Percentiles rank a stretch among this genome's conserved stretches.
Evolutionary conservation across 2,797 vertebrate species (phyloP).

Genomic region (Alfaro cultratus): DNA sequence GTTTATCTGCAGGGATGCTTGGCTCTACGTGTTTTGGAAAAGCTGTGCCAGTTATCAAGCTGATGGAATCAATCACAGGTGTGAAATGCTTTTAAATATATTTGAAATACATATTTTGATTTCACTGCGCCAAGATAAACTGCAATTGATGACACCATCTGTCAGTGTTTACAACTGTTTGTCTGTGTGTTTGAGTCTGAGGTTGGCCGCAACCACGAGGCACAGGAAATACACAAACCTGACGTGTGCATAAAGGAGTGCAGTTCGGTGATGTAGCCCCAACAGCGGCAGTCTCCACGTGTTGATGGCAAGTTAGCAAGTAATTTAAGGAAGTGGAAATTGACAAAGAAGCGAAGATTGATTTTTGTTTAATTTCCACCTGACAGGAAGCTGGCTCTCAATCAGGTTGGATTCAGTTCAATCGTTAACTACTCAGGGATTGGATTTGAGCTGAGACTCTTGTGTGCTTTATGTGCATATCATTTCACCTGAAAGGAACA

Average conservation of each 20-base stretch:
- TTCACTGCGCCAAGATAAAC: slow-evolving; percentile 44
- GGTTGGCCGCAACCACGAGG: slow-evolving; percentile 5
- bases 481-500: slow-evolving; percentile 40
- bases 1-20: slow-evolving; percentile 34
- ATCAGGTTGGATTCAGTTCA: slow-evolving; percentile 56
- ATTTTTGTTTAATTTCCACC: slow-evolving; percentile 72
- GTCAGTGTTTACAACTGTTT: slow-evolving; percentile 38
- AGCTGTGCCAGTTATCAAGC: slow-evolving; percentile 49
- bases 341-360: slow-evolving; percentile 70
- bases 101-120: slow-evolving; percentile 47
- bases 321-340: slow-evolving; percentile 72
- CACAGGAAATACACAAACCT: slow-evolving; percentile 34
- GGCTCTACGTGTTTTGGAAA: slow-evolving; percentile 38
- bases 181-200: neutral
- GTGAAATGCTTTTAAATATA: slow-evolving; percentile 53
- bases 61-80: slow-evolving; percentile 58
- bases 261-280: slow-evolving; percentile 61
- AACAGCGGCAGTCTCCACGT: slow-evolving; percentile 50
- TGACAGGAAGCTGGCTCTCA: slow-evolving; percentile 57
- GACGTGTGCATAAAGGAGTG: slow-evolving; percentile 51
- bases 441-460: slow-evolving; percentile 30
- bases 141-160: slow-evolving; percentile 56
- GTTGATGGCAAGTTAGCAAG: slow-evolving; percentile 65
- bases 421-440: slow-evolving; percentile 42
- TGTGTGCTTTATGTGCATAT: slow-evolving; percentile 30